Percentiles rank a stretch among this genome's conserved stretches.
Conservation (phyloP, 2,113 vertebrate species). For the Leptodactylus fuscus region DNA sequence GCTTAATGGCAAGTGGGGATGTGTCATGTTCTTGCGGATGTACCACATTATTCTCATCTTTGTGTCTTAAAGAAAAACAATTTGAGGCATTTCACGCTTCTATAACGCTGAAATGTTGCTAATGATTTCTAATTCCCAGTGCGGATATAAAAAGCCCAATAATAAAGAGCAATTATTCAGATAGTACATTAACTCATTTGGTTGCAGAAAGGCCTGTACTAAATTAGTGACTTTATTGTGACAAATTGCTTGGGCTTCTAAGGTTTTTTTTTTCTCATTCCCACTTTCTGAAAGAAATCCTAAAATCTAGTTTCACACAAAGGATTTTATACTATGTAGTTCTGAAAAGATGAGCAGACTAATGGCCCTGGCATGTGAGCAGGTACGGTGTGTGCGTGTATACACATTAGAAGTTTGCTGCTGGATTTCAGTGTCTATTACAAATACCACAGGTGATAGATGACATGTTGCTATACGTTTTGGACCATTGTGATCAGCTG, state of each 20-base stretch:
- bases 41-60: slow-evolving; percentile 38
- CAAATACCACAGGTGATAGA: too few species aligned
- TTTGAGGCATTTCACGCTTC: slow-evolving; percentile 48
- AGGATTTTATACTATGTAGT: background rate
- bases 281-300: background rate
- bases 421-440: too few species aligned
- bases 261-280: background rate
- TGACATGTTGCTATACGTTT: background rate
- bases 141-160: slow-evolving; percentile 12
- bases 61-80: slow-evolving; percentile 47
- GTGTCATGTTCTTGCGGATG: slow-evolving; percentile 27
- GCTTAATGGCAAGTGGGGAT: background rate
- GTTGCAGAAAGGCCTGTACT: background rate
- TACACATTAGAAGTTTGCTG: too few species aligned
- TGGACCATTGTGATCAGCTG: too few species aligned
- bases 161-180: slow-evolving; percentile 44
- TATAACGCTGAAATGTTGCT: slow-evolving; percentile 46
- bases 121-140: slow-evolving; percentile 47
- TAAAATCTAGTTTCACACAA: background rate
- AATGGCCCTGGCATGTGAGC: too few species aligned
- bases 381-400: too few species aligned
- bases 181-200: slow-evolving; percentile 33
- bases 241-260: background rate
- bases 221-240: background rate
- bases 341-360: background rate